Conservation (phyloP, 2,888 invertebrate genomes). For the Rutpela maculata region DNA sequence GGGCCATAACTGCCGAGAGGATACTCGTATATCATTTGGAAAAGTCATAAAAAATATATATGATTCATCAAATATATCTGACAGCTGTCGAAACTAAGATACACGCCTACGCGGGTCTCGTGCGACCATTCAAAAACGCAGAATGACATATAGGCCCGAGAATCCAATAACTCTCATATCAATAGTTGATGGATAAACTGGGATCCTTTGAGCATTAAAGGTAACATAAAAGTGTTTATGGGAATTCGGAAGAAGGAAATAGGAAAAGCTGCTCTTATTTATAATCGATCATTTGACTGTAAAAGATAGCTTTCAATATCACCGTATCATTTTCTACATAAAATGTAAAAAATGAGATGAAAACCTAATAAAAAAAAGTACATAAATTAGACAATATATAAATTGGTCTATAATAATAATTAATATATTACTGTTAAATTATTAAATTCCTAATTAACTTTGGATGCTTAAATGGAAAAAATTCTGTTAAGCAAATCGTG, state of each 20-base stretch:
- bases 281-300: neutral
- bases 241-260: neutral
- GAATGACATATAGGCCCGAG: neutral
- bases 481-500: too few species aligned
- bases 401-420: too few species aligned
- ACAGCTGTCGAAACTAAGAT: conserved; percentile 4
- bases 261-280: conserved; percentile 6
- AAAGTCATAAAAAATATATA: neutral
- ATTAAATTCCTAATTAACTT: too few species aligned
- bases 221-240: neutral
- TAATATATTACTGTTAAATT: too few species aligned
- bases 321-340: neutral
- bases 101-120: neutral
- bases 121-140: neutral
- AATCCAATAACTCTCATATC: conserved; percentile 7
- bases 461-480: too few species aligned
- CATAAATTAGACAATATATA: too few species aligned
- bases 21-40: neutral
- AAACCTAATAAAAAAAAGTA: too few species aligned
- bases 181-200: neutral
- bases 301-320: neutral
- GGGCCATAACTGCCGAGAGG: neutral
- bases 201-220: conserved; percentile 3
- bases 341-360: neutral
- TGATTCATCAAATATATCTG: conserved; percentile 7